These are phyloP conservation scores for Trisateles emortualis DNA, from an alignment of 2,888 invertebrate genomes.

Conservation along the genomic window DNA sequence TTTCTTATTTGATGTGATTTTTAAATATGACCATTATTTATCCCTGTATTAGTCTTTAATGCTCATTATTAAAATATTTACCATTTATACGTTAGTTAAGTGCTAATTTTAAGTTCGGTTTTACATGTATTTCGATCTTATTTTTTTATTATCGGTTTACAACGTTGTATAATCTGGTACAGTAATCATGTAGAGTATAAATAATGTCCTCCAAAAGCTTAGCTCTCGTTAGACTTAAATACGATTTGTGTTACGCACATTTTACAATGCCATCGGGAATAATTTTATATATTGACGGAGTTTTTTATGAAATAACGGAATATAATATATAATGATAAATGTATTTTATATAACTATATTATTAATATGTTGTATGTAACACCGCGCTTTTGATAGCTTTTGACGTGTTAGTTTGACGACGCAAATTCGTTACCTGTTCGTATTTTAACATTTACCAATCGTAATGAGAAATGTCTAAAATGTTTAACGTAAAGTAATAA, in stretches of 20 bases:
- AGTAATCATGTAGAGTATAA: slow-evolving; percentile 62
- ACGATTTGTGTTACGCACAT: slow-evolving; percentile 77
- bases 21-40: slow-evolving; percentile 80
- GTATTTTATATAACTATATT: slow-evolving; percentile 57
- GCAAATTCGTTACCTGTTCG: slow-evolving; percentile 67
- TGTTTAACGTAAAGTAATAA: slow-evolving; percentile 55
- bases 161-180: slow-evolving; percentile 67
- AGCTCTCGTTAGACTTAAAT: slow-evolving; percentile 64
- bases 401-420: slow-evolving; percentile 65
- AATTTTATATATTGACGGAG: slow-evolving; percentile 52
- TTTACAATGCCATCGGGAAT: slow-evolving; percentile 52
- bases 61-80: slow-evolving; percentile 84
- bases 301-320: slow-evolving; percentile 50
- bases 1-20: slow-evolving; percentile 75
- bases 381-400: slow-evolving; percentile 70
- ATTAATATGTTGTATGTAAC: slow-evolving; percentile 54
- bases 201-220: slow-evolving; percentile 63
- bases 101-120: slow-evolving; percentile 76
- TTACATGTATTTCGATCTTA: slow-evolving; percentile 63
- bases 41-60: slow-evolving; percentile 80
- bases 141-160: slow-evolving; percentile 56
- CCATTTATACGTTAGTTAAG: slow-evolving; percentile 79
- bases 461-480: slow-evolving; percentile 55
- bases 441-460: slow-evolving; percentile 58
- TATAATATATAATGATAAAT: slow-evolving; percentile 59